phyloP scores from a whole-genome alignment of 64 coral and sea anemone genomes.

The Montipora capricornis region DNA sequence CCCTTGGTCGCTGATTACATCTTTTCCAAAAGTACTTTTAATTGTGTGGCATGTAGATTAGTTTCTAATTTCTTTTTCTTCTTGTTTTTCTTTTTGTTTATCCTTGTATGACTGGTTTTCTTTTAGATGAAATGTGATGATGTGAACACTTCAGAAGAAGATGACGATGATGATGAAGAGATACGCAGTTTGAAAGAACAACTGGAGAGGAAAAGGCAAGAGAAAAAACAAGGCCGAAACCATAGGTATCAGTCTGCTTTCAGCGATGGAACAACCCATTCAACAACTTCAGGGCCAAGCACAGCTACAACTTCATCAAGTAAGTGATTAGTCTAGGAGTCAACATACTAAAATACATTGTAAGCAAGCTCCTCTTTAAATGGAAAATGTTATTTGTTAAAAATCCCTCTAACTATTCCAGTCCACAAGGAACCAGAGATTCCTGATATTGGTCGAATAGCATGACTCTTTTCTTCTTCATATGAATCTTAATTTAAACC shows the following conservation, averaged over 20 bases:
- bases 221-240: slow-evolving; percentile 82
- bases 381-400: no score
- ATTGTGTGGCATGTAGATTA: no score
- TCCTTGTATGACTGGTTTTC: neutral
- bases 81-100: neutral
- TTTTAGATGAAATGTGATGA: slow-evolving; percentile 95
- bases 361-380: no score
- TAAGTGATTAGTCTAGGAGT: neutral
- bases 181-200: slow-evolving; percentile 81
- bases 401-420: no score
- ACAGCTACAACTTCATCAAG: slow-evolving; percentile 64
- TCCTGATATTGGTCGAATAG: no score
- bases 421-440: no score
- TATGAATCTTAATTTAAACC: no score
- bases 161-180: slow-evolving; percentile 85
- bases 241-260: slow-evolving; percentile 66
- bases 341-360: no score
- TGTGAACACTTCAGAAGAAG: slow-evolving; percentile 72
- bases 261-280: slow-evolving; percentile 76
- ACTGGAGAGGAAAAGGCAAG: slow-evolving; percentile 75
- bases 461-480: no score
- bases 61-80: neutral
- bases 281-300: slow-evolving; percentile 54
- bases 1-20: no score
- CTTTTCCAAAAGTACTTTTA: no score